A percentile compares a stretch with the other conserved stretches of the same genome.
Conservation (phyloP, 1,140 invertebrate genomes). For the Scaptomyza hsui region DNA sequence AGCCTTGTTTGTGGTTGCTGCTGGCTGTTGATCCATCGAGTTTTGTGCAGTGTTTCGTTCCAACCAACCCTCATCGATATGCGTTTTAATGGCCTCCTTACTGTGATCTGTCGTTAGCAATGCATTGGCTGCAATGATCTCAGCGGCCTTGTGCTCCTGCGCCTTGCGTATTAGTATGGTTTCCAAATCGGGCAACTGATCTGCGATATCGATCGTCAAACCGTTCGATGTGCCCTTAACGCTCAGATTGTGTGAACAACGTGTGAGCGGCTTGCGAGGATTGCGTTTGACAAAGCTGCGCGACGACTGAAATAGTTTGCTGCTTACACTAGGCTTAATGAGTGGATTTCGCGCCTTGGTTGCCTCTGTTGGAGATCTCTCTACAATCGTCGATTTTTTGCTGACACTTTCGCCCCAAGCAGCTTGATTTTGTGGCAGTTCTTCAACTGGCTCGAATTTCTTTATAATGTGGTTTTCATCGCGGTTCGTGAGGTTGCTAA, state of each 20-base stretch:
- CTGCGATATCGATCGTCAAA: constrained; percentile 2
- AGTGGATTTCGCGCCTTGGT: constrained; percentile 84
- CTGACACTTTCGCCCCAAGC: constrained; percentile 87
- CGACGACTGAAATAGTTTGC: constrained; percentile 88
- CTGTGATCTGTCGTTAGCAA: constrained; percentile 33
- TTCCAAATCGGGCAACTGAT: constrained; percentile 77
- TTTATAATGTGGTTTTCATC: constrained; percentile 66
- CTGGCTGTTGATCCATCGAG: constrained; percentile 23
- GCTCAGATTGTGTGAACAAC: constrained; percentile 33
- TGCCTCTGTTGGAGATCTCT: neutral
- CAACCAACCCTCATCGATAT: constrained; percentile 73
- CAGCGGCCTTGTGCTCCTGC: constrained; percentile 58
- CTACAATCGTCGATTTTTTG: constrained; percentile 75
- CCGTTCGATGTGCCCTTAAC: neutral
- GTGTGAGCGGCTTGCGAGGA: constrained; percentile 88
- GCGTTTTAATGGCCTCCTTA: constrained; percentile 68
- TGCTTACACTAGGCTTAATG: constrained; percentile 82
- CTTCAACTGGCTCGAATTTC: constrained; percentile 64
- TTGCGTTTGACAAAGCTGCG: constrained; percentile 88
- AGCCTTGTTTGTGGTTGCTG: neutral
- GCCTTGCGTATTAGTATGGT: constrained; percentile 81
- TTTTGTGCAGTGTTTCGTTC: constrained; percentile 64
- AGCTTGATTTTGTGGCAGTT: constrained; percentile 80
- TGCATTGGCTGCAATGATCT: constrained; percentile 44
- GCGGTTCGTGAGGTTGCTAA: constrained; percentile 59